Base-by-base conservation (phyloP, 2,113 vertebrate species). In the Camelus bactrianus region DNA sequence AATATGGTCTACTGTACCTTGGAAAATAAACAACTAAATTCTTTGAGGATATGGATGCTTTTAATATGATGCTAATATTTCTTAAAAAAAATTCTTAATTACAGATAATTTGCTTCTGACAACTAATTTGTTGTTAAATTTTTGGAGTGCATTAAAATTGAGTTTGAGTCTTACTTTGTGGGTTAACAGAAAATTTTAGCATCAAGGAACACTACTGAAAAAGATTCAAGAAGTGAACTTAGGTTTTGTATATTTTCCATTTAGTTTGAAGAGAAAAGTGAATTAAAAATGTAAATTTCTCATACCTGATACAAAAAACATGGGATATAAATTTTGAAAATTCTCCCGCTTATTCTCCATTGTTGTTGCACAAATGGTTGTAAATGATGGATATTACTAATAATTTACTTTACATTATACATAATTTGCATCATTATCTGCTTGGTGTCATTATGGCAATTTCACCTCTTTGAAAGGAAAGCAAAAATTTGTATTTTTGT, bases 21-120 rank as follows among this genome's bases (percentile, higher is more conserved):
- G 35, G 22, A 92, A 30, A 93, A 96, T 35, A 83, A 65, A 32
- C 2, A 69, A 86, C 22, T 76, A 62, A 54, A 38, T 67, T 89
- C 10, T 89, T 32, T 80, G 30, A 81, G 12, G 9, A 50, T 76
- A 8, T 64, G 16, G 6, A 5, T 76, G 5, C 4, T 65, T 81
- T 90, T 90, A 84, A 80, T 69, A 70, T 67, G 7, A 91, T 58
- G 26, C 1, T 38, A 75, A 58, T 83, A 85, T 96, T 94, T 83
- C 22, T 93, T 84, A 52, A 48, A 75, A 82, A 65, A 24, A 32
- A 32, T 42, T 64, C 15, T 73, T 32, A 73, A 28, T 65, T 70
- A 46, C 52, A 52, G 48, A 52, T 9, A 28, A 6, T 16, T 72
- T 73, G 22, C 32, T 87, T 69, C 56, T 90, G 32, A 70, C 88